Percentiles rank a stretch among this genome's conserved stretches.
phyloP scores from a whole-genome alignment of 2,113 vertebrate genomes.

The Syngnathoides biaculeatus region DNA sequence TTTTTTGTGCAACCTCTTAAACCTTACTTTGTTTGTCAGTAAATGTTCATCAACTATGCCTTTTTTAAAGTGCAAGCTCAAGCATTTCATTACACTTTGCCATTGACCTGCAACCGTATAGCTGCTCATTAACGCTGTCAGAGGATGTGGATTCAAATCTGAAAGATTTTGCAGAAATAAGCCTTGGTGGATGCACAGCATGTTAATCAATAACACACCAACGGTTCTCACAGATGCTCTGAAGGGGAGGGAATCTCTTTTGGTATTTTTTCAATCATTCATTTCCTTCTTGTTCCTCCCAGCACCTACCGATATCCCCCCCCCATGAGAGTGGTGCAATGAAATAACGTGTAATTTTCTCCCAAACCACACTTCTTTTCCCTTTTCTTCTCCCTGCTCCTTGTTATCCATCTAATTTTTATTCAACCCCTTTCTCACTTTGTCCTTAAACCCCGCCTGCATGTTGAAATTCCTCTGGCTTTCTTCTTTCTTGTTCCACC shows the following conservation, averaged over 20 bases:
- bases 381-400: conserved; percentile 3
- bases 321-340: conserved; percentile 23
- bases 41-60: not conserved
- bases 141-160: conserved; percentile 34
- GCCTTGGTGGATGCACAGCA: conserved; percentile 18
- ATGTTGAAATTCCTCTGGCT: conserved; percentile 11
- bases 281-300: conserved; percentile 31
- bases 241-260: conserved; percentile 17
- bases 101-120: conserved; percentile 26
- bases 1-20: too few relatives aligned
- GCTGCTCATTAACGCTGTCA: conserved; percentile 32
- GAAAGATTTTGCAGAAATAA: conserved; percentile 29
- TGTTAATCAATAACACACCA: conserved; percentile 51
- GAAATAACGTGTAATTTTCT: conserved; percentile 40
- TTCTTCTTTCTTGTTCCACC: not conserved
- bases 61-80: not conserved
- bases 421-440: conserved; percentile 18
- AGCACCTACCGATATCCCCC: conserved; percentile 15
- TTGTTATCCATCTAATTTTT: conserved; percentile 24
- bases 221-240: conserved; percentile 40
- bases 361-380: conserved; percentile 1
- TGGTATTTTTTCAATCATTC: conserved; percentile 19
- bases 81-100: not conserved
- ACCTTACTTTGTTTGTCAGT: too few relatives aligned
- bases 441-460: conserved; percentile 23